Evolutionary conservation across 35 echinoderm and acorn worm species (phyloP).

Genomic region (Diadema setosum): DNA sequence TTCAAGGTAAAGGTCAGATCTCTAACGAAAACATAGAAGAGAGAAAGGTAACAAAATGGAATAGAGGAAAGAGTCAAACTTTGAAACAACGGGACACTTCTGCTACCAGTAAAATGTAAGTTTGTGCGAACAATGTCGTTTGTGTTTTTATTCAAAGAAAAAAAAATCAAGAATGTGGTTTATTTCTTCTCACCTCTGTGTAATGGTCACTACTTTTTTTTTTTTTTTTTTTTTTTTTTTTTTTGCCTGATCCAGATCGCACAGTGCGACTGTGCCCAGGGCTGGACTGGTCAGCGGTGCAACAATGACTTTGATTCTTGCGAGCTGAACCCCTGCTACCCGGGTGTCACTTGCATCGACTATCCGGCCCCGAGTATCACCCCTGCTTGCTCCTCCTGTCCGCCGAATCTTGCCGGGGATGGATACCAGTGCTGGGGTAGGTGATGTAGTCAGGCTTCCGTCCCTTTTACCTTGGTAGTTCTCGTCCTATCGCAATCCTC

Average conservation of each 20-base stretch:
- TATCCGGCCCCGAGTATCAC: not conserved
- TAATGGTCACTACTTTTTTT: not conserved
- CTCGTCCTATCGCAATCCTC: no score
- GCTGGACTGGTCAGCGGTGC: conserved; percentile 32
- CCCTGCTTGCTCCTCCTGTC: conserved; percentile 32
- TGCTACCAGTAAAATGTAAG: no score
- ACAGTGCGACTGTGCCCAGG: conserved; percentile 27
- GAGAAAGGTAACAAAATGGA: no score
- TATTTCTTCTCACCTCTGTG: not conserved
- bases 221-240: not conserved
- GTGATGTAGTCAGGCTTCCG: no score
- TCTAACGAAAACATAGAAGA: no score
- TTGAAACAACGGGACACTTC: no score
- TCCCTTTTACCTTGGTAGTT: no score
- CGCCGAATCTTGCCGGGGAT: conserved; percentile 47
- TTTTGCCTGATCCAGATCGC: conserved; percentile 40
- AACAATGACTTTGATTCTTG: conserved; percentile 43
- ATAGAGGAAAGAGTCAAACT: no score
- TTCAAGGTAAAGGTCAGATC: no score
- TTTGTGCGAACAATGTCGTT: no score
- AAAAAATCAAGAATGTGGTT: no score
- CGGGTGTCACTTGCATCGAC: conserved; percentile 70
- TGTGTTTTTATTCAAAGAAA: no score
- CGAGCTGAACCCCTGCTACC: conserved; percentile 39
- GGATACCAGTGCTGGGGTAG: conserved; percentile 57